Evolutionary conservation across 2,888 invertebrate genomes (phyloP), one percentile per base, ranked within the genome.

Genomic region (Sussaba pulchella): DNA sequence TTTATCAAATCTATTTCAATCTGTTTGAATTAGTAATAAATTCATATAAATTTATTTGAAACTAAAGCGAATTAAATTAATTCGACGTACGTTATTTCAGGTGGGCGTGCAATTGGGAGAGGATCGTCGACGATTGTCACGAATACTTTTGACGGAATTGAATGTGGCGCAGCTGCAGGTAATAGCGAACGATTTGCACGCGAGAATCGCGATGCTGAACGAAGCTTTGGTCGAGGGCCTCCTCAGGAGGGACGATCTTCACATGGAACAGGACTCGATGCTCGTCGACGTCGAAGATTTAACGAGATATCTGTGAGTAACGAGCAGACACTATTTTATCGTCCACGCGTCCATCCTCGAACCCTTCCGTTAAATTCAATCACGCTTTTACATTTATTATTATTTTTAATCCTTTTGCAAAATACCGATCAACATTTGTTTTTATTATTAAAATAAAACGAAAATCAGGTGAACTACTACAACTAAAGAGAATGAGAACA

Each of bases 211-310:
- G 93, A 96, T 94, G 63, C 93, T 99, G 85, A 99, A 99, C 93
- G 98, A 98, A 92, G 95, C 96, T 75, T 93, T 99, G 86, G 98
- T 99, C 74, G 95, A 96, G 92, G 95, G 97, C 91, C 93, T 99
- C 87, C 96, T 99, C 94, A 97, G 97, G 88, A 94, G 99, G 84
- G 99, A 99, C 93, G 98, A 99, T 92, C 94, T 99, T 63, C 98
- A 99, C 93, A 99, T 99, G 98, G 97, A 98, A 84, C 98, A 99
- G 92, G 99, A 99, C 92, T 98, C 99, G 47, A 98, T 98, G 96
- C 94, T 99, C 85, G 98, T 99, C 43, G 99, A 99, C 91, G 98
- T 99, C 88, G 99, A 99, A 93, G 99, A 99, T 93, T 95, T 98
- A 86, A 98, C 98, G 52, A 94, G 97, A 93, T 97, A 97, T 92